Evolutionary conservation across 2,888 invertebrate genomes (phyloP), one percentile per base, ranked within the genome.

Genomic region (Ectemnius cavifrons): DNA sequence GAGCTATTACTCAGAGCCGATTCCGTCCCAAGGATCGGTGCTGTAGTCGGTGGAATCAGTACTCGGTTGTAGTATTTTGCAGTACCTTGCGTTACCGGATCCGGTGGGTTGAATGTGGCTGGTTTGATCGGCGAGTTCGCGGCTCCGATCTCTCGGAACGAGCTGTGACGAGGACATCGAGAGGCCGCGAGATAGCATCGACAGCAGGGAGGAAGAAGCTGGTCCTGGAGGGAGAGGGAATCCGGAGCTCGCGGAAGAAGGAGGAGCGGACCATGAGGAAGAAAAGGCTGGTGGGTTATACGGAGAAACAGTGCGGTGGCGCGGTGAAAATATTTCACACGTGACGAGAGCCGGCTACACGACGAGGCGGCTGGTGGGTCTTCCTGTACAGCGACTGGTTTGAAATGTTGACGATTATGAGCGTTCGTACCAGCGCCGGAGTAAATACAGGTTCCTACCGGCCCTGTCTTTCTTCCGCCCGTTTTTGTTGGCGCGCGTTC

Each of bases 311-410:
- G 70, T 81, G 67, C 58, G 69, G 37, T 6, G 61, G 45, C 27
- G 66, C 63, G 62, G 75, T 80, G 80, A 84, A 85, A 80, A 83
- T 85, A 79, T 79, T 82, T 82, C 67, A 78, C 80, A 66, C 67
- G 80, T 77, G 81, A 85, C 82, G 75, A 73, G 63, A 49, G 62
- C 65, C 56, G 69, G 72, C 69, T 69, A 45, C 61, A 52, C 61
- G 58, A 11, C 8, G 37, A 37, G 37, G 8, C 37, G 61, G 28
- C 63, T 65, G 73, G 72, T 68, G 71, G 63, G 58, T 73, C 79
- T 75, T 74, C 64, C 69, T 70, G 67, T 64, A 37, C 60, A 14
- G 27, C 66, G 69, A 78, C 84, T 80, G 80, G 79, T 81, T 85
- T 78, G 64, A 70, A 79, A 81, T 73, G 73, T 71, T 75, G 81